Evolutionary conservation across 2,113 vertebrate species (phyloP).

Genomic region (Pangasianodon gigas): DNA sequence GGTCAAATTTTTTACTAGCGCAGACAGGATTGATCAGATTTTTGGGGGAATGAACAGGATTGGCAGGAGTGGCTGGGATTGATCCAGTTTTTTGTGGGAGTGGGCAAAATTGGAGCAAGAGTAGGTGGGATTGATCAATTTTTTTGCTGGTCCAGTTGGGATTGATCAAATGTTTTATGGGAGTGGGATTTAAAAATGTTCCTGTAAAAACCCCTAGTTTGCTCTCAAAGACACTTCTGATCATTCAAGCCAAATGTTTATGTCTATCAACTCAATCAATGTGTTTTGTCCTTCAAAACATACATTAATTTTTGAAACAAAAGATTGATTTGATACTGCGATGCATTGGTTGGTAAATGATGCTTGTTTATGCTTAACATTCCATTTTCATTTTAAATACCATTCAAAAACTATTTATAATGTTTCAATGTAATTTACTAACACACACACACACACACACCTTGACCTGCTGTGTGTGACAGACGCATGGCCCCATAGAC

Average conservation of each 20-base stretch:
- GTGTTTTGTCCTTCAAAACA: background rate
- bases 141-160: background rate
- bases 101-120: background rate
- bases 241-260: background rate
- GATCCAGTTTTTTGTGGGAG: background rate
- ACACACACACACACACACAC: background rate
- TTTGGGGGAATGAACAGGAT: background rate
- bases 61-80: background rate
- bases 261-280: background rate
- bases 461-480: background rate
- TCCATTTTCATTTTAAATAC: background rate
- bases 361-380: background rate
- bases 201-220: background rate
- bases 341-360: background rate
- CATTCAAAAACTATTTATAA: background rate
- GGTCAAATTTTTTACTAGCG: background rate
- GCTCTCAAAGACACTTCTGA: background rate
- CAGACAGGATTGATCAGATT: background rate
- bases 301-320: background rate
- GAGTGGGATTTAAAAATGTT: background rate
- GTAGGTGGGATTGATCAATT: background rate
- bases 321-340: background rate
- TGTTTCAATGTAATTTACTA: background rate
- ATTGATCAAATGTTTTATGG: background rate
- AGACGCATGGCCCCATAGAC: conserved; percentile 15